Conservation (phyloP, 2,797 vertebrate genomes). For the Rhynchotus rufescens region DNA sequence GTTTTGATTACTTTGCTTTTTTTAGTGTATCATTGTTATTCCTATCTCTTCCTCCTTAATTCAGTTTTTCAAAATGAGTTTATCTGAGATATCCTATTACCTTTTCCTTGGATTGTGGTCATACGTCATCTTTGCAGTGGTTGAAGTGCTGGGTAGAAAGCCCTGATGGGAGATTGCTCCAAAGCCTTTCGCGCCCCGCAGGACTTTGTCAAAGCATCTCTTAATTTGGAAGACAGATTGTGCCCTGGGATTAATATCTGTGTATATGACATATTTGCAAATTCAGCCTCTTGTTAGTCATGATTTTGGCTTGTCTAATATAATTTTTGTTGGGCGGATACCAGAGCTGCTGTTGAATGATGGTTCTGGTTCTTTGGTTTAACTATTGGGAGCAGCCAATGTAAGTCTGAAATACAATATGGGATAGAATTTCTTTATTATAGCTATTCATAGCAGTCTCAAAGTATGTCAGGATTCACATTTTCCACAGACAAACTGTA, state of each 20-base stretch:
- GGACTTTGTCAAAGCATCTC: not conserved
- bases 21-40: not conserved
- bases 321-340: slow-evolving; percentile 71
- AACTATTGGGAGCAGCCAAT: not conserved
- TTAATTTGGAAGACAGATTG: slow-evolving; percentile 1
- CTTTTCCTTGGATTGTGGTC: not conserved
- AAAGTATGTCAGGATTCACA: not conserved
- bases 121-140: rapidly evolving
- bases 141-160: not conserved
- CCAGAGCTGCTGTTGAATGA: slow-evolving; percentile 71
- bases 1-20: not conserved
- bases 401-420: not conserved
- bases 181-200: not conserved
- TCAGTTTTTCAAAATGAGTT: not conserved
- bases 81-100: not conserved
- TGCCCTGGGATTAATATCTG: slow-evolving; percentile 61
- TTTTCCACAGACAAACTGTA: not conserved
- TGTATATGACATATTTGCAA: slow-evolving; percentile 68
- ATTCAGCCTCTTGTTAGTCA: slow-evolving; percentile 71
- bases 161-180: not conserved
- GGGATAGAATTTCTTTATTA: not conserved
- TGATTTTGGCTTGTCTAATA: slow-evolving; percentile 69
- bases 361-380: slow-evolving; percentile 22
- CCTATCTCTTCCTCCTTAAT: not conserved
- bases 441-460: not conserved